Percentiles rank a stretch among this genome's conserved stretches.
These are phyloP conservation scores for Amyelois transitella DNA, from an alignment of 1,140 invertebrate species.

Conservation along the genomic window DNA sequence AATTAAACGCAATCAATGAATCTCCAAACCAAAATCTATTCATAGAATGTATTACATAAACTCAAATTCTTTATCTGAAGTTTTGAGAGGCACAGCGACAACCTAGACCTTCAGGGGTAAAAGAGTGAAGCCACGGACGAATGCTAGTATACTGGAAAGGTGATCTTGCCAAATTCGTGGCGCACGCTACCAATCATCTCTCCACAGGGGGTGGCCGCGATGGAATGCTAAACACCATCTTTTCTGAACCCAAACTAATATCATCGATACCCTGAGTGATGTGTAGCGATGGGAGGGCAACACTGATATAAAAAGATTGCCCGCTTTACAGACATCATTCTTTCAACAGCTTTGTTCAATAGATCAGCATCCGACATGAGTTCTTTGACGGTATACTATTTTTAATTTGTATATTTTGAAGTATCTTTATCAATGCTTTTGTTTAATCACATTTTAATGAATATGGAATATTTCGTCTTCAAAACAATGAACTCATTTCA, in stretches of 20 bases:
- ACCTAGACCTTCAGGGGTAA: no score
- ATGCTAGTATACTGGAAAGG: no score
- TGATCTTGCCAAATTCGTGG: conserved; percentile 10
- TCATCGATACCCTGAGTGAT: conserved; percentile 15
- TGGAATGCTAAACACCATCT: conserved; percentile 17
- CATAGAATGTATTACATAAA: no score
- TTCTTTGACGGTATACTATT: conserved; percentile 17
- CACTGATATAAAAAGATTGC: conserved; percentile 26
- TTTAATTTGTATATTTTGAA: neutral
- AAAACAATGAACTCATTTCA: no score
- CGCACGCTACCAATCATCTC: conserved; percentile 15
- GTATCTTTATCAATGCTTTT: no score
- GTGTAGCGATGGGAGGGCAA: conserved; percentile 19
- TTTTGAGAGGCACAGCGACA: no score
- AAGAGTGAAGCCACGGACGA: no score
- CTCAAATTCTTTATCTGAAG: no score
- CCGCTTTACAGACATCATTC: conserved; percentile 20
- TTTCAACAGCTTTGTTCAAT: conserved; percentile 3
- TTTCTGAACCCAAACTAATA: conserved; percentile 15
- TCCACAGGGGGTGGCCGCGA: conserved; percentile 21
- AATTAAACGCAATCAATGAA: no score
- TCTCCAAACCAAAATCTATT: no score
- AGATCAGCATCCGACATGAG: conserved; percentile 15
- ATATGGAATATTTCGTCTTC: no score
- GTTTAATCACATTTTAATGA: no score